phyloP scores from a whole-genome alignment of 35 echinoderm and acorn worm genomes.

The Apostichopus californicus region DNA sequence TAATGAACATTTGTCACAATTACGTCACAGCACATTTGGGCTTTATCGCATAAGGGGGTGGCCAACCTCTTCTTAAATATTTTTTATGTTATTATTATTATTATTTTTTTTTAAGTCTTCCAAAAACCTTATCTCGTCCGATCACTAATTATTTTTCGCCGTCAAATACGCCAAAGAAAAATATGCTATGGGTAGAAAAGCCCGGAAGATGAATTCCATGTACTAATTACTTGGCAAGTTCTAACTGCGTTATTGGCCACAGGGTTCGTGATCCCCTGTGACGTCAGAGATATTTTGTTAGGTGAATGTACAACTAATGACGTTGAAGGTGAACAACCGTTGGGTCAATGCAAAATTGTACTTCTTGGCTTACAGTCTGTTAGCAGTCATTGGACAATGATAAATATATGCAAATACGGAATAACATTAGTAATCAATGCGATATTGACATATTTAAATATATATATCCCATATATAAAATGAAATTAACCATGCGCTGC shows the following conservation, averaged over 20 bases:
- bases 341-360: neutral
- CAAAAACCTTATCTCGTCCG: neutral
- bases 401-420: too few relatives aligned
- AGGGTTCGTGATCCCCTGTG: conserved; percentile 14
- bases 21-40: too few relatives aligned
- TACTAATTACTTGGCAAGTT: conserved; percentile 36
- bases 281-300: neutral
- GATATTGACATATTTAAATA: too few relatives aligned
- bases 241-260: conserved; percentile 10
- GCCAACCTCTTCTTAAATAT: too few relatives aligned
- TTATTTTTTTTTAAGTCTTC: too few relatives aligned
- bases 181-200: conserved; percentile 8
- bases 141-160: conserved; percentile 14
- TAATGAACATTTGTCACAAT: too few relatives aligned
- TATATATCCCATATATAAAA: too few relatives aligned
- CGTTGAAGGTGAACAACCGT: conserved; percentile 28
- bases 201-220: neutral
- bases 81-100: too few relatives aligned
- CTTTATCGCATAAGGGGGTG: too few relatives aligned
- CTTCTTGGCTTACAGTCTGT: neutral
- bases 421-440: too few relatives aligned
- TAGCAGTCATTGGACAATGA: too few relatives aligned
- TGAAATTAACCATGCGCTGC: too few relatives aligned
- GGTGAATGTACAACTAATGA: neutral
- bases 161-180: conserved; percentile 3